These are phyloP conservation scores for Corythornis cristatus DNA, from an alignment of 2,113 vertebrate species.

Conservation along the genomic window DNA sequence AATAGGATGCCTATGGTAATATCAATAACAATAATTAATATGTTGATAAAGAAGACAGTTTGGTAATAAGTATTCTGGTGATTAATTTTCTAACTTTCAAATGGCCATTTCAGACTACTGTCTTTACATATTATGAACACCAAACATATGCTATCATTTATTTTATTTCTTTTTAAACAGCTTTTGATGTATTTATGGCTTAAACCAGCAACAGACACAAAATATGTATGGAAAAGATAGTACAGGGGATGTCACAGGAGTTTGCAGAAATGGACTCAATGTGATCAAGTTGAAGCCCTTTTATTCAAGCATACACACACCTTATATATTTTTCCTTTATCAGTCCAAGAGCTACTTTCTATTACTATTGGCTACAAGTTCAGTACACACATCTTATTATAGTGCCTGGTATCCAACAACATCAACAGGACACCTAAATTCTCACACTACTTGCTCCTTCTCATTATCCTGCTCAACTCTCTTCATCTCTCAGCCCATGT, in stretches of 20 bases:
- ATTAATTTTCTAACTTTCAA: slow-evolving; percentile 20
- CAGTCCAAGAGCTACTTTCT: no score
- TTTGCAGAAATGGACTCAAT: no score
- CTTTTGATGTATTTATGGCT: slow-evolving; percentile 21
- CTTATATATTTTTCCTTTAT: no score
- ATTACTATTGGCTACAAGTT: no score
- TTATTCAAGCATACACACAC: no score
- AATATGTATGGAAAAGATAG: background rate
- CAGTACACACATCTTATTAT: no score
- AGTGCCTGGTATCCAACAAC: no score
- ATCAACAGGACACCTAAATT: no score
- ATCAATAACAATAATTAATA: slow-evolving; percentile 20
- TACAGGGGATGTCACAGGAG: background rate
- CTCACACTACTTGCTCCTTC: no score
- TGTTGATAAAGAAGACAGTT: slow-evolving; percentile 11
- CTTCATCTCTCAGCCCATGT: no score
- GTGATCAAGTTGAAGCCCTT: no score
- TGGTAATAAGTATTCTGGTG: background rate
- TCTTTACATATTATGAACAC: background rate
- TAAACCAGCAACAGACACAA: background rate
- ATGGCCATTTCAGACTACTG: background rate
- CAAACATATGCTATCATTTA: background rate
- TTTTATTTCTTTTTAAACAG: background rate
- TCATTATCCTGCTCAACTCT: no score
- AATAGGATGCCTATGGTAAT: background rate